phyloP scores from a whole-genome alignment of 2,113 vertebrate species.

The Cyprinodon variegatus region DNA sequence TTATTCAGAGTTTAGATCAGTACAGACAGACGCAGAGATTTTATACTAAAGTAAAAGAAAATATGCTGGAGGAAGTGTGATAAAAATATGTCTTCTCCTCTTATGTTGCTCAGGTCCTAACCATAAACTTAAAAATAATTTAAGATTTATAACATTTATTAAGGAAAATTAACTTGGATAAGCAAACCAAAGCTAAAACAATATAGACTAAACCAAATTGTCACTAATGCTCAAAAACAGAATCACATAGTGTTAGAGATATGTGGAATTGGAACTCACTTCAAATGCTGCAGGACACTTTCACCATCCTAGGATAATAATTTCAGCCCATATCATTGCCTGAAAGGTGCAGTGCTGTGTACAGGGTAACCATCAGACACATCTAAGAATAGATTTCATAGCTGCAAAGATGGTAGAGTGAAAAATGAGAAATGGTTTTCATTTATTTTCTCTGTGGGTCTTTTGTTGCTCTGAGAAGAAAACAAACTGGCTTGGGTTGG shows the following conservation, averaged over 20 bases:
- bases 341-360: background rate
- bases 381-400: background rate
- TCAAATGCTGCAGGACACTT: conserved; percentile 20
- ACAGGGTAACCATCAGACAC: background rate
- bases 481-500: background rate
- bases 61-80: background rate
- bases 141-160: background rate
- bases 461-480: conserved; percentile 1
- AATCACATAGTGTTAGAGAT: background rate
- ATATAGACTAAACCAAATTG: background rate
- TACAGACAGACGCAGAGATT: background rate
- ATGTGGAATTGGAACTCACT: conserved; percentile 20
- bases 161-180: background rate
- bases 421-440: background rate
- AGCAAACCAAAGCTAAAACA: background rate
- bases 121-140: background rate
- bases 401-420: background rate
- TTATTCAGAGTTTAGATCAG: background rate
- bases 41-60: background rate
- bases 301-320: conserved; percentile 11
- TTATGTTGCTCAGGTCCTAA: background rate
- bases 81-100: background rate
- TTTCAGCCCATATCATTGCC: conserved; percentile 11
- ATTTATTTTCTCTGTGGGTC: background rate
- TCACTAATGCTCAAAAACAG: background rate